These are phyloP conservation scores for Ctenochaetus hawaiiensis DNA, from an alignment of 2,797 vertebrate species.

Conservation along the genomic window DNA sequence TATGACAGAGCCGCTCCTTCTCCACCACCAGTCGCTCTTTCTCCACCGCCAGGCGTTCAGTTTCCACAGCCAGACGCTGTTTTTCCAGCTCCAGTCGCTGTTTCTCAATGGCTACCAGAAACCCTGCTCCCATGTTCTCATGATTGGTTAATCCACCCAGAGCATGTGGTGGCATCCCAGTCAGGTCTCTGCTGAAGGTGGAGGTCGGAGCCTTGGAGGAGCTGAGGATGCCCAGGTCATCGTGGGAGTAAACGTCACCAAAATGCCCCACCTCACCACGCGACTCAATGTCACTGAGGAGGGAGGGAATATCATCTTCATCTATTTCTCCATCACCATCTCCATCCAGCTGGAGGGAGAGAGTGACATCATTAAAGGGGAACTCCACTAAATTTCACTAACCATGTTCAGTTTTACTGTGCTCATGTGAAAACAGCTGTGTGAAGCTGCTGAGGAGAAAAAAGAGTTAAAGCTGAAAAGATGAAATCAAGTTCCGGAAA, in stretches of 20 bases:
- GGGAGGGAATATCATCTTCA: constrained; percentile 92
- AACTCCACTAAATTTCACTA: background rate
- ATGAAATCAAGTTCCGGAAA: background rate
- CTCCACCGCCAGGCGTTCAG: constrained; percentile 91
- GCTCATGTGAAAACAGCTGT: too few relatives aligned
- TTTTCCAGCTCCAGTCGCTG: constrained; percentile 93
- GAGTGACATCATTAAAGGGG: constrained; percentile 13
- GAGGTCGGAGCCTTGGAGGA: constrained; percentile 86
- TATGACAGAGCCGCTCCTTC: constrained; percentile 89
- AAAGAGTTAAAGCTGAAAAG: constrained; percentile 9
- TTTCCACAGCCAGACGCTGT: constrained; percentile 91
- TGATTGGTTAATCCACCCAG: constrained; percentile 34
- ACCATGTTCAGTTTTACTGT: background rate
- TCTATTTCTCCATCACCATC: constrained; percentile 83
- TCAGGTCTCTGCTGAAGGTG: constrained; percentile 76
- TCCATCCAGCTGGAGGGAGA: constrained; percentile 69
- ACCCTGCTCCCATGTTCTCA: constrained; percentile 72
- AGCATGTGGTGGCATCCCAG: constrained; percentile 67
- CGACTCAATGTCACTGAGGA: constrained; percentile 89
- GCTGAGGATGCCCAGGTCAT: constrained; percentile 88
- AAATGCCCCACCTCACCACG: constrained; percentile 85
- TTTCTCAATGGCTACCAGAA: constrained; percentile 91
- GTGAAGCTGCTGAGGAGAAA: background rate
- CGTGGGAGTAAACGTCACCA: constrained; percentile 88
- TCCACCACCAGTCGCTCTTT: constrained; percentile 92